Percentiles rank a stretch among this genome's conserved stretches.
These are phyloP conservation scores for Benitochromis conjunctus DNA, from an alignment of 2,113 vertebrate genomes.

Conservation along the genomic window DNA sequence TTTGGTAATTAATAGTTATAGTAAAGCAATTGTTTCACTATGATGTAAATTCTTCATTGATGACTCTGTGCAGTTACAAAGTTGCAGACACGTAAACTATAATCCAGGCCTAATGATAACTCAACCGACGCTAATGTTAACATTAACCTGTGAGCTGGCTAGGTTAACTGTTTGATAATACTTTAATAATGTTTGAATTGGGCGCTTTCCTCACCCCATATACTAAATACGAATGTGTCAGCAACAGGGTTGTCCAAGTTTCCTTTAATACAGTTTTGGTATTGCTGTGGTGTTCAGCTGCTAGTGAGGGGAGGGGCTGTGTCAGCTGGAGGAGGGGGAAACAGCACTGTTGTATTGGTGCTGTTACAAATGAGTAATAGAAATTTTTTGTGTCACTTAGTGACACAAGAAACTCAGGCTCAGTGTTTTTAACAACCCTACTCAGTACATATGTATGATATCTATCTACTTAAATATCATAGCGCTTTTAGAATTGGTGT, in stretches of 20 bases:
- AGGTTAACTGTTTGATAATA: background rate
- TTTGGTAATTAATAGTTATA: background rate
- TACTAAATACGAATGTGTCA: background rate
- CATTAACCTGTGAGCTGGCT: background rate
- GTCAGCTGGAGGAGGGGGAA: background rate
- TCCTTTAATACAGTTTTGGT: background rate
- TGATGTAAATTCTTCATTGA: background rate
- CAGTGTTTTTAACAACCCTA: background rate
- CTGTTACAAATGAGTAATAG: background rate
- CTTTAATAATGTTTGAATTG: background rate
- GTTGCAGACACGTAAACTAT: background rate
- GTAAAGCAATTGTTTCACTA: rapidly evolving
- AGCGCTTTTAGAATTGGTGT: background rate
- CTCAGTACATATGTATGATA: background rate
- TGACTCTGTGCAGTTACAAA: background rate
- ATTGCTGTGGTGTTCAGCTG: background rate
- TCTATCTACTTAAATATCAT: background rate
- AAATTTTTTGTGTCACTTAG: background rate
- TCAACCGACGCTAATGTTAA: background rate
- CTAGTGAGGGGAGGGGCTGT: background rate
- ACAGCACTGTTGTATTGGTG: rapidly evolving
- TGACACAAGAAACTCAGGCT: background rate
- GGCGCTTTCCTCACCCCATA: background rate
- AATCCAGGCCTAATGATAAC: background rate
- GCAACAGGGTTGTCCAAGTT: background rate